Percentiles rank a stretch among this genome's conserved stretches.
Conservation (phyloP, 2,113 vertebrate genomes). For the Tringa solitaria region DNA sequence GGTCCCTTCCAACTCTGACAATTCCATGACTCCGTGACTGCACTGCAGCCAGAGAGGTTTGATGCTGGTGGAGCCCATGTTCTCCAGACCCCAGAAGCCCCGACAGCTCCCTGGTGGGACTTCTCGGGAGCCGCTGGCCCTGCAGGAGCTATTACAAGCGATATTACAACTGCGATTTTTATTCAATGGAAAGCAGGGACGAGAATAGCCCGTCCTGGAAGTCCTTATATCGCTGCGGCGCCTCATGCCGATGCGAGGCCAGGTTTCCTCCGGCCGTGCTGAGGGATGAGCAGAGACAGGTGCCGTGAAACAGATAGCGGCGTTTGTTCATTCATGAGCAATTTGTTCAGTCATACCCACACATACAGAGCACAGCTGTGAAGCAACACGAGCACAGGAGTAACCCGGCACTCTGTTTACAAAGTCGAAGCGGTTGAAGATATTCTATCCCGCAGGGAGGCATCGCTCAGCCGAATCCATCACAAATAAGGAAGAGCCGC, state of each 20-base stretch:
- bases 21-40: too few relatives aligned
- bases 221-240: neutral
- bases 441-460: neutral
- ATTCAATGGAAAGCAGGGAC: constrained; percentile 19
- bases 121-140: neutral
- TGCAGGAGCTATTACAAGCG: neutral
- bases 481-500: neutral
- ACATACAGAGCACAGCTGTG: neutral
- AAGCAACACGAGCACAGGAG: neutral
- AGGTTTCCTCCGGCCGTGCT: neutral
- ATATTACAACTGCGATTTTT: neutral
- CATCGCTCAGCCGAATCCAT: neutral
- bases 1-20: too few relatives aligned
- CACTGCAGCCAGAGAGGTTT: neutral
- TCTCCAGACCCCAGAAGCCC: neutral
- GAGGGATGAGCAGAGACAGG: constrained; percentile 7
- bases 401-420: constrained; percentile 29
- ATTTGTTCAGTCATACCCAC: neutral
- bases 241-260: neutral
- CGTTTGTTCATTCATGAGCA: constrained; percentile 31
- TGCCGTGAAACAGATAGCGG: neutral
- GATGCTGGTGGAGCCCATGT: neutral
- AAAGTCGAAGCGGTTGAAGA: neutral
- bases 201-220: constrained; percentile 15
- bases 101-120: neutral